phyloP scores from a whole-genome alignment of 2,888 invertebrate species.

The Apotomis turbidana region DNA sequence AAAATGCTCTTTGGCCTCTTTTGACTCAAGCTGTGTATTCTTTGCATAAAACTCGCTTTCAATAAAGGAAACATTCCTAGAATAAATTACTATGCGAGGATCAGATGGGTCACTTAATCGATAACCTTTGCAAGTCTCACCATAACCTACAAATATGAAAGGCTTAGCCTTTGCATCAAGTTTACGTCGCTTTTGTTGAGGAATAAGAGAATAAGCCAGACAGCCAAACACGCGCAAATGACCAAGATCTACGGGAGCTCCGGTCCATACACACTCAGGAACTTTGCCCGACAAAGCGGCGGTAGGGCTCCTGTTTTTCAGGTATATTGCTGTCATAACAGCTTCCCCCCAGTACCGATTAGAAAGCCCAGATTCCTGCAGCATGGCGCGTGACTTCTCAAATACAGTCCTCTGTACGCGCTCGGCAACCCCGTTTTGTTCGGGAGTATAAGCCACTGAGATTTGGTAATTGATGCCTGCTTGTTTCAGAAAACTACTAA shows the following conservation, averaged over 20 bases:
- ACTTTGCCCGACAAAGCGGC: background rate
- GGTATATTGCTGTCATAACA: background rate
- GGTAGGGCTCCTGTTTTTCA: background rate
- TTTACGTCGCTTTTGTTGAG: no score
- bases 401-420: conserved; percentile 14
- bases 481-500: background rate
- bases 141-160: no score
- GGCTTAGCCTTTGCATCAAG: no score
- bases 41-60: background rate
- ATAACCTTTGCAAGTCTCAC: no score
- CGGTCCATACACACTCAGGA: conserved; percentile 8
- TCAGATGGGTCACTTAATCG: background rate
- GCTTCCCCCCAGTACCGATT: background rate
- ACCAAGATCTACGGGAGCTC: background rate
- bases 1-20: no score
- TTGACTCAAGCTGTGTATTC: background rate
- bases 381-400: conserved; percentile 24
- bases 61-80: background rate
- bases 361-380: background rate
- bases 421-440: conserved; percentile 15
- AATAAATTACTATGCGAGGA: background rate
- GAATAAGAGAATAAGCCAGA: background rate
- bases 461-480: conserved; percentile 45
- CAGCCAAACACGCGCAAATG: background rate
- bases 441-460: conserved; percentile 9